These are phyloP conservation scores for Nesogale talazaci DNA, from an alignment of 2,113 vertebrate genomes.

Conservation along the genomic window DNA sequence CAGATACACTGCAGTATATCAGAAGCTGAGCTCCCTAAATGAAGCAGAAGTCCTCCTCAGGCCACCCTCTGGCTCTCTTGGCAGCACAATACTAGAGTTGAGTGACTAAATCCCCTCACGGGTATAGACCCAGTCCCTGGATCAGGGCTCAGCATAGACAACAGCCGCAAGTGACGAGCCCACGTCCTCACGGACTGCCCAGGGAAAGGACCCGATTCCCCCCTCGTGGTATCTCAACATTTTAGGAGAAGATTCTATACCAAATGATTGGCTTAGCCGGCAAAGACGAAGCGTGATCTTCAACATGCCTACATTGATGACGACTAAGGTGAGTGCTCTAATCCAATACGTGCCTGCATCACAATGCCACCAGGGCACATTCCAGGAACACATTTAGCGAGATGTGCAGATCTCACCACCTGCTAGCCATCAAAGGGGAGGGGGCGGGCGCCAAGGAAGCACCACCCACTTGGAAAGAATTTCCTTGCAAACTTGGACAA, in stretches of 20 bases:
- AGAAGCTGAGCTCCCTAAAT: background rate
- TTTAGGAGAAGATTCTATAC: constrained; percentile 29
- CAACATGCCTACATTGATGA: constrained; percentile 27
- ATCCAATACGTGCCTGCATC: background rate
- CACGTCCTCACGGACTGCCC: background rate
- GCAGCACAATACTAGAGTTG: background rate
- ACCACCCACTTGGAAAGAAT: background rate
- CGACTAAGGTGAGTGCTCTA: background rate
- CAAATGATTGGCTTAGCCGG: background rate
- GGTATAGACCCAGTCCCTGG: background rate
- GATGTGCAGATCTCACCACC: background rate
- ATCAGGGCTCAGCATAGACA: background rate
- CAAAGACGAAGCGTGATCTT: background rate
- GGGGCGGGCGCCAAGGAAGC: background rate
- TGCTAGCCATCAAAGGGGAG: background rate
- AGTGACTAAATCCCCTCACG: background rate
- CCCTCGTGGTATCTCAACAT: background rate
- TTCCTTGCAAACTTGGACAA: background rate
- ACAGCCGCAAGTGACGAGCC: background rate
- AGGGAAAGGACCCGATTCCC: background rate
- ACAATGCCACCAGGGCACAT: background rate
- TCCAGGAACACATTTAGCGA: constrained; percentile 17
- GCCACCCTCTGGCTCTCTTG: background rate
- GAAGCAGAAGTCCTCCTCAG: background rate
- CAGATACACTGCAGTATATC: background rate